A percentile compares a stretch with the other conserved stretches of the same genome.
Conservation (phyloP, 2,113 vertebrate species). For the human region GRCh38 chr4:126562001-126562500, state of each 20-base stretch:
- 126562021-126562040: not conserved
- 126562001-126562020: too few species aligned
- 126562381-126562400: not conserved
- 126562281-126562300: not conserved
- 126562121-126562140: not conserved
- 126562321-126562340: not conserved
- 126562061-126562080: not conserved
- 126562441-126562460: not conserved
- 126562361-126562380: not conserved
- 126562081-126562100: not conserved
- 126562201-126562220: not conserved
- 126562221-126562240: not conserved
- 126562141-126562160: not conserved
- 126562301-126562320: not conserved
- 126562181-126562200: not conserved
- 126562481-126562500: not conserved
- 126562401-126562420: not conserved
- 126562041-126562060: not conserved
- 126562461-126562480: too few species aligned
- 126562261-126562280: not conserved
- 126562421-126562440: not conserved
- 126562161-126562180: not conserved
- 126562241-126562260: not conserved
- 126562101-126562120: not conserved
- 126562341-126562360: not conserved